phyloP scores from a whole-genome alignment of 2,113 vertebrate genomes.

The Otocyon megalotis region DNA sequence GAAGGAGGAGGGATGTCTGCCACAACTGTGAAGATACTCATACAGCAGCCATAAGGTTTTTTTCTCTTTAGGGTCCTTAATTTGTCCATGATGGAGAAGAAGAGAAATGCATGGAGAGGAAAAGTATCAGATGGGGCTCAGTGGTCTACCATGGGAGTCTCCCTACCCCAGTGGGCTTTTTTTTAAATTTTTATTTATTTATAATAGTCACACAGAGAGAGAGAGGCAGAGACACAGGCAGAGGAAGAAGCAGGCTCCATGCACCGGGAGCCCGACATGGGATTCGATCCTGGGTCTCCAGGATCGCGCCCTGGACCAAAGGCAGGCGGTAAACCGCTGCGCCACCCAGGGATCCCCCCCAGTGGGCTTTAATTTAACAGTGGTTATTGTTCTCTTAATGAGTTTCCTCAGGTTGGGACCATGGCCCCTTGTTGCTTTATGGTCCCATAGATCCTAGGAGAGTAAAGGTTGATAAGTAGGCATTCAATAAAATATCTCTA shows the following conservation, averaged over 20 bases:
- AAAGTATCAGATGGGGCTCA: background rate
- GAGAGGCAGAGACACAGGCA: no score
- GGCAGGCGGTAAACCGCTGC: no score
- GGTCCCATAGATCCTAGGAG: background rate
- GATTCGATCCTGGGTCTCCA: no score
- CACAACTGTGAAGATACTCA: background rate
- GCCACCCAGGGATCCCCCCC: no score
- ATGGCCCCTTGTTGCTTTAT: background rate
- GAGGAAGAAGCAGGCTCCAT: no score
- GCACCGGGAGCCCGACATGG: no score
- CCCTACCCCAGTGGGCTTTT: background rate
- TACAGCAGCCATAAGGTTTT: background rate
- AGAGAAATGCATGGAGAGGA: background rate
- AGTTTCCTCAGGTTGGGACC: background rate
- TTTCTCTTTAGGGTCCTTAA: background rate
- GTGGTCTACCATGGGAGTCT: background rate
- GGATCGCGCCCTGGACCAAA: no score
- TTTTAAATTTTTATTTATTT: no score
- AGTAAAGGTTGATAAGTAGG: background rate
- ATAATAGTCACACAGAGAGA: no score
- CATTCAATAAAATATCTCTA: background rate
- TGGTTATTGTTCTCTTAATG: background rate
- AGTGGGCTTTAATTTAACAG: background rate
- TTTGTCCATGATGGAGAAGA: background rate
- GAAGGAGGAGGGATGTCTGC: no score